phyloP scores from a whole-genome alignment of 2,888 invertebrate species.

The Eupelmus urozonus region DNA sequence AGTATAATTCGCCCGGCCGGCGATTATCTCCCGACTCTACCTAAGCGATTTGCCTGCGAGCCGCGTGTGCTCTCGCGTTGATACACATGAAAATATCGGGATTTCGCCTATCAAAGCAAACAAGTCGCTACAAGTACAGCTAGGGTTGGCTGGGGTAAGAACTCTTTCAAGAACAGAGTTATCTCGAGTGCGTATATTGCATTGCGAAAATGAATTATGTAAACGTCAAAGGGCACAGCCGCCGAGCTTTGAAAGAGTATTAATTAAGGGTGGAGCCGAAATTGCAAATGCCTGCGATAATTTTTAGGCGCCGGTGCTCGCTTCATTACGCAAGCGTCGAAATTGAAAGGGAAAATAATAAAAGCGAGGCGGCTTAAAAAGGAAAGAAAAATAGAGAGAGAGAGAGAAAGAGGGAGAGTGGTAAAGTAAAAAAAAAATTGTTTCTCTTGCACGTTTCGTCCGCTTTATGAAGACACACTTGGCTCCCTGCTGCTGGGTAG shows the following conservation, averaged over 20 bases:
- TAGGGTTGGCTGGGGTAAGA: background rate
- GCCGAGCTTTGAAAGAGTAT: background rate
- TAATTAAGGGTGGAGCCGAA: background rate
- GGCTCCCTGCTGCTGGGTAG: background rate
- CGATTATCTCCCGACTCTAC: background rate
- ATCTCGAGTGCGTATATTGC: background rate
- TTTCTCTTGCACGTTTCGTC: background rate
- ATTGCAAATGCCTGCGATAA: background rate
- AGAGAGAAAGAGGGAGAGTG: too few species aligned
- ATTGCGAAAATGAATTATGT: background rate
- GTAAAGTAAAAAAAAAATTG: background rate
- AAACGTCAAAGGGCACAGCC: too few species aligned
- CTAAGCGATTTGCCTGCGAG: background rate
- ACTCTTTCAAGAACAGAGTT: too few species aligned
- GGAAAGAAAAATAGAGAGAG: too few species aligned
- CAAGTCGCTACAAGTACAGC: background rate
- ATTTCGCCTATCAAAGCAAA: background rate
- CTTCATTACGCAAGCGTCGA: background rate
- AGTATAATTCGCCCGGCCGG: slow-evolving; percentile 1
- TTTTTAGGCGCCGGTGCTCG: background rate
- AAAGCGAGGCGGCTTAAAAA: too few species aligned
- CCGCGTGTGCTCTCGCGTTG: too few species aligned
- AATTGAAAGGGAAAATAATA: background rate
- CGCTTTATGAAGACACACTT: slow-evolving; percentile 4
- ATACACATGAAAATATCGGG: background rate